Evolutionary conservation across 2,797 vertebrate genomes (phyloP).

Genomic region (Fistularia tabacaria): DNA sequence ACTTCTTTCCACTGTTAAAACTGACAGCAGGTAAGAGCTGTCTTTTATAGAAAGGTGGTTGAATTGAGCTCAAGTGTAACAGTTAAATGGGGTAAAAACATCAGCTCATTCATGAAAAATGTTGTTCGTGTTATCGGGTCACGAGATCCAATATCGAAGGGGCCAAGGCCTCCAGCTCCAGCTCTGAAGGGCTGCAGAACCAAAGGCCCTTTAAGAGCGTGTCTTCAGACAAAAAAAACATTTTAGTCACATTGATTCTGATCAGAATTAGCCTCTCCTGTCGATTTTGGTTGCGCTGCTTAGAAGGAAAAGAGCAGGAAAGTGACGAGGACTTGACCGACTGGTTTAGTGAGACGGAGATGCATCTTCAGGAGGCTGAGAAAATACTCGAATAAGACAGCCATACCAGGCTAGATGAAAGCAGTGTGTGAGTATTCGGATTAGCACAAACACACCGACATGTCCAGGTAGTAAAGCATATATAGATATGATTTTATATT

Average conservation of each 20-base stretch:
- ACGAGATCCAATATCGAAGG: too few species aligned
- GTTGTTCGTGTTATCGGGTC: too few species aligned
- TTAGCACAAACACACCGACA: conserved; percentile 23
- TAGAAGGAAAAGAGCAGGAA: conserved; percentile 32
- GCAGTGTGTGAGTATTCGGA: conserved; percentile 16
- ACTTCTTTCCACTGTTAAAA: too few species aligned
- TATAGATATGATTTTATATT: conserved; percentile 44
- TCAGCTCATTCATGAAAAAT: too few species aligned
- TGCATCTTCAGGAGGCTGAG: conserved; percentile 12
- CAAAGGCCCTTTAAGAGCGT: not conserved
- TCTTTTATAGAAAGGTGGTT: too few species aligned
- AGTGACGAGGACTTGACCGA: not conserved
- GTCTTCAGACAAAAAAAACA: too few species aligned
- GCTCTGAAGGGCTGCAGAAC: too few species aligned
- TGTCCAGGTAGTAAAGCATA: conserved; percentile 31
- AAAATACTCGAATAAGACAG: conserved; percentile 11
- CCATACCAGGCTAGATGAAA: conserved; percentile 23
- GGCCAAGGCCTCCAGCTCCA: too few species aligned
- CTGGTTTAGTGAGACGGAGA: not conserved
- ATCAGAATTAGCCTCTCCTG: conserved; percentile 20
- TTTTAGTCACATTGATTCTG: conserved; percentile 27
- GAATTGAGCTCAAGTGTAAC: too few species aligned
- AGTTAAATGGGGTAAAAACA: too few species aligned
- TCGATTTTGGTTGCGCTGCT: conserved; percentile 73
- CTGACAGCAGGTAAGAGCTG: too few species aligned